phyloP scores from a whole-genome alignment of 2,113 vertebrate species.

The Setophaga petechia region DNA sequence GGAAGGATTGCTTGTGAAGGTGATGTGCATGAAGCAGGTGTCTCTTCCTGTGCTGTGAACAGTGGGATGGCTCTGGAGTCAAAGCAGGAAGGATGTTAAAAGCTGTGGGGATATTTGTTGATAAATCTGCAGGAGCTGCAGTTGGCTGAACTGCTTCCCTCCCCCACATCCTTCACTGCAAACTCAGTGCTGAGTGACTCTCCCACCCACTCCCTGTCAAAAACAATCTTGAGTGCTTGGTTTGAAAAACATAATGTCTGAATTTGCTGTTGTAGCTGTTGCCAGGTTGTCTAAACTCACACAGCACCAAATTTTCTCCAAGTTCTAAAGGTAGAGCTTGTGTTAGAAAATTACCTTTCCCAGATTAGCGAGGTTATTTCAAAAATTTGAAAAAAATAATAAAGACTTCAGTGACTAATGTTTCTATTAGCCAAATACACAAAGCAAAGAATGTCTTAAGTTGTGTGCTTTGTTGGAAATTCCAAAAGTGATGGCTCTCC shows the following conservation, averaged over 20 bases:
- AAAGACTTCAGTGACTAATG: background rate
- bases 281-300: background rate
- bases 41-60: background rate
- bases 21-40: background rate
- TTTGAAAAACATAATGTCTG: background rate
- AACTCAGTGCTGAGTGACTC: background rate
- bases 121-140: background rate
- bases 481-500: background rate
- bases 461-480: background rate
- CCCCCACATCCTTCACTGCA: background rate
- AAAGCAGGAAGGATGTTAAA: background rate
- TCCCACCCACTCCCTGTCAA: background rate
- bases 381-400: background rate
- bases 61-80: background rate
- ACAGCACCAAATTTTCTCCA: background rate
- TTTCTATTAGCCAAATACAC: conserved; percentile 4
- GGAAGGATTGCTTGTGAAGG: background rate
- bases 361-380: background rate
- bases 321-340: background rate
- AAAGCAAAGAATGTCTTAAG: background rate
- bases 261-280: background rate
- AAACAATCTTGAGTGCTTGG: background rate
- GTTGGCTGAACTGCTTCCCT: background rate
- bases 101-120: background rate
- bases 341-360: background rate